Conservation (phyloP, 2,797 vertebrate species). For the Mycteria americana region DNA sequence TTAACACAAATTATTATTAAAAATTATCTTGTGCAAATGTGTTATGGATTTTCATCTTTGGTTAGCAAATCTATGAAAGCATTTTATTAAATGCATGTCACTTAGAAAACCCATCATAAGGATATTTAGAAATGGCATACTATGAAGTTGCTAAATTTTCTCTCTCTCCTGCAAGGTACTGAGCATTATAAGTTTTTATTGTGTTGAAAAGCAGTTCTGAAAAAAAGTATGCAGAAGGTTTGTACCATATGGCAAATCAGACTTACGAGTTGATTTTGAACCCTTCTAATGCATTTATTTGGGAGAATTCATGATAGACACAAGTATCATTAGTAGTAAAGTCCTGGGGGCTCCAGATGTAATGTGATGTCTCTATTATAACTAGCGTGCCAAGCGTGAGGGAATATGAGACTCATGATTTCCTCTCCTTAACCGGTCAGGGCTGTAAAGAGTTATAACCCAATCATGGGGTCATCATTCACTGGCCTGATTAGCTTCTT, state of each 20-base stretch:
- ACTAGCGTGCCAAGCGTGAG: not conserved
- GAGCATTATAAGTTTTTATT: not conserved
- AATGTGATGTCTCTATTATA: not conserved
- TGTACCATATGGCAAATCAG: not conserved
- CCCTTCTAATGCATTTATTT: not conserved
- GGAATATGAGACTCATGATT: fast-evolving
- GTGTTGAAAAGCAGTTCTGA: not conserved
- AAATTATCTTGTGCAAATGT: not conserved
- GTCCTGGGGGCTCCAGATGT: not conserved
- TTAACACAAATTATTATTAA: not conserved
- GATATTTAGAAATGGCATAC: not conserved
- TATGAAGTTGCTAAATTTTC: not conserved
- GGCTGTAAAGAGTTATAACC: not conserved
- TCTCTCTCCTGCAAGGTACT: not conserved
- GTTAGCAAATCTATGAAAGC: not conserved
- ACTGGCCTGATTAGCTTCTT: not conserved
- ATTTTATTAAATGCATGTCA: not conserved
- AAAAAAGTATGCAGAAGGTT: not conserved
- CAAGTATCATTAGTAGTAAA: not conserved
- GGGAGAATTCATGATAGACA: not conserved
- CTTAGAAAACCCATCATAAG: not conserved
- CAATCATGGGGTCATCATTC: not conserved
- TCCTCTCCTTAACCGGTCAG: not conserved
- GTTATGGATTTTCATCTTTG: not conserved
- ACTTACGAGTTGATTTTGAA: not conserved